Percentiles rank a stretch among this genome's conserved stretches.
phyloP scores from a whole-genome alignment of 2,113 vertebrate genomes.

The Malurus cyaneus region DNA sequence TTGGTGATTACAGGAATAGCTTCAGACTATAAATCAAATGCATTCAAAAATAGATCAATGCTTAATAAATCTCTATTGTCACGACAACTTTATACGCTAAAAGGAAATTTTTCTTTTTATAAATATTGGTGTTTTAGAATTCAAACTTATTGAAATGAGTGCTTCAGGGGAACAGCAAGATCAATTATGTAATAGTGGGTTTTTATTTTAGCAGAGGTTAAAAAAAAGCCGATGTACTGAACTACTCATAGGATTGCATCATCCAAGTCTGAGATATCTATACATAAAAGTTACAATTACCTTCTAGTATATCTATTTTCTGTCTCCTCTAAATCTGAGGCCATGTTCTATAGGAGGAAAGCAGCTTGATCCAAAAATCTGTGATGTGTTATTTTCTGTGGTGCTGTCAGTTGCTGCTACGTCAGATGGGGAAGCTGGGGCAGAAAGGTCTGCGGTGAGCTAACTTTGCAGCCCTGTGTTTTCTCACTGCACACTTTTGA shows the following conservation, averaged over 20 bases:
- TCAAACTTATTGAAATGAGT: background rate
- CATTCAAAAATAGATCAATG: background rate
- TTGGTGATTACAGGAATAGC: background rate
- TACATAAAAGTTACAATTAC: background rate
- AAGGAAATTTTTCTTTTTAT: background rate
- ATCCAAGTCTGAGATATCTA: background rate
- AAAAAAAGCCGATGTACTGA: background rate
- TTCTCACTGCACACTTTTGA: background rate
- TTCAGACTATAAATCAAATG: background rate
- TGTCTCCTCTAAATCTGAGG: background rate
- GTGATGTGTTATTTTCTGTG: background rate
- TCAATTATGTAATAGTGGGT: background rate
- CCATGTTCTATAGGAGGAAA: background rate
- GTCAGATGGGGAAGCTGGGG: background rate
- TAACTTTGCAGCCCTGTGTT: background rate
- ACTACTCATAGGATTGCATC: background rate
- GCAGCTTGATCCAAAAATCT: background rate
- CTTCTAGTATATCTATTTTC: background rate
- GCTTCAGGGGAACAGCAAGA: background rate
- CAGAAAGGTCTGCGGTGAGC: background rate
- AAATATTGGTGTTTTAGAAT: background rate
- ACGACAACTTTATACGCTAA: background rate
- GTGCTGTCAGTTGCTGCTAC: background rate
- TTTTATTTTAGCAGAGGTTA: background rate
- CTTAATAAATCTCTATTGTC: background rate